Percentiles rank a stretch among this genome's conserved stretches.
phyloP scores from a whole-genome alignment of 2,888 invertebrate genomes.

The Tortricodes alternella region DNA sequence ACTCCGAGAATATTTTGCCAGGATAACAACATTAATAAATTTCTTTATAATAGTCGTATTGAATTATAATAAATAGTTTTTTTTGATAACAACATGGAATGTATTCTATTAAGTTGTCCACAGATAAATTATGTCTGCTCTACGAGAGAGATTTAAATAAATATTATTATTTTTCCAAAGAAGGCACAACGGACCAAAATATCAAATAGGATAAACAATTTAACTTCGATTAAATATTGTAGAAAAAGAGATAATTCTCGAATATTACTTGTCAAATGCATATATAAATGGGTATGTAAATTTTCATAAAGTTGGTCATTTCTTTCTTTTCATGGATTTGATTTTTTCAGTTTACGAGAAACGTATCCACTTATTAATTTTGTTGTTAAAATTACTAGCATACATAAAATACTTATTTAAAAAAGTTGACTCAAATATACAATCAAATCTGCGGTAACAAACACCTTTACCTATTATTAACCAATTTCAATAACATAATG shows the following conservation, averaged over 20 bases:
- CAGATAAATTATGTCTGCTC: slow-evolving; percentile 29
- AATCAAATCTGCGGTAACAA: slow-evolving; percentile 27
- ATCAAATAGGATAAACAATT: slow-evolving; percentile 15
- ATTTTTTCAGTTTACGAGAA: too few species aligned
- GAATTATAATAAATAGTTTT: slow-evolving; percentile 36
- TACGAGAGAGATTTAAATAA: slow-evolving; percentile 33
- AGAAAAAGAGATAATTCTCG: not conserved
- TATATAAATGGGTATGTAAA: not conserved
- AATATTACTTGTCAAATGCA: not conserved
- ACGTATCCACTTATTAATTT: not conserved
- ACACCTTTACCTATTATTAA: slow-evolving; percentile 7
- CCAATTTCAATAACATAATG: slow-evolving; percentile 15
- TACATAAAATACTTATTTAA: not conserved
- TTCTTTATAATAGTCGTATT: slow-evolving; percentile 14
- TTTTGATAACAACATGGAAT: slow-evolving; percentile 43
- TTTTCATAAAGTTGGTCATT: slow-evolving; percentile 10
- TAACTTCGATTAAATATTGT: slow-evolving; percentile 1
- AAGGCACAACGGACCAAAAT: slow-evolving; percentile 62
- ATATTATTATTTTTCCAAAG: slow-evolving; percentile 50
- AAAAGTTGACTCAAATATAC: slow-evolving; percentile 8
- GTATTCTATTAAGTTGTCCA: slow-evolving; percentile 37
- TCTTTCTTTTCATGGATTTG: not conserved
- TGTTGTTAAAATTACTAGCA: slow-evolving; percentile 19
- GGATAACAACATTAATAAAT: slow-evolving; percentile 29
- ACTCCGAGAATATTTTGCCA: slow-evolving; percentile 6